A percentile compares a stretch with the other conserved stretches of the same genome.
These are phyloP conservation scores for Crotalus helleri DNA, from an alignment of 2,113 vertebrate species.

Conservation along the genomic window DNA sequence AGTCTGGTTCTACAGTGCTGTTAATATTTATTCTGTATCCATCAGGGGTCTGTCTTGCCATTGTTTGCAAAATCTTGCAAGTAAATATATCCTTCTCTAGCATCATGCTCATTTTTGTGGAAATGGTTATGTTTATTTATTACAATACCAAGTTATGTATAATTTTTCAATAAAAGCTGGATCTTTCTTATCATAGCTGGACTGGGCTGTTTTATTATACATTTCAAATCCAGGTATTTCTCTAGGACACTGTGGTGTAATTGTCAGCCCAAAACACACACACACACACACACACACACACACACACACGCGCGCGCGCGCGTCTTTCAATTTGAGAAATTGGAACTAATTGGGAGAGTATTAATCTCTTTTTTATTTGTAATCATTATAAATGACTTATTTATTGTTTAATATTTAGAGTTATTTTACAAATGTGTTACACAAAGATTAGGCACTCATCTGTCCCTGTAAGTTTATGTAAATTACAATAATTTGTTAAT, in stretches of 20 bases:
- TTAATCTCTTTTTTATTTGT: neutral
- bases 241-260: neutral
- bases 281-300: neutral
- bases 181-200: constrained; percentile 85
- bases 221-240: neutral
- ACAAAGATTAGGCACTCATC: neutral
- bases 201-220: constrained; percentile 27
- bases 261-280: neutral
- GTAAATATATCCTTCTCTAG: constrained; percentile 67
- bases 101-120: constrained; percentile 72
- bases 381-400: neutral
- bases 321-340: neutral
- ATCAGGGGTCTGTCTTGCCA: constrained; percentile 66
- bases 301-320: neutral
- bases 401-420: neutral
- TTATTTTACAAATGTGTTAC: neutral
- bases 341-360: neutral
- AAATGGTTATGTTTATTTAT: constrained; percentile 97
- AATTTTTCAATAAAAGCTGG: constrained; percentile 93
- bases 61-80: constrained; percentile 67
- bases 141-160: constrained; percentile 85
- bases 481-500: neutral
- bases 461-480: neutral
- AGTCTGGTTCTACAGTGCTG: constrained; percentile 72
- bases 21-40: constrained; percentile 87